Evolutionary conservation across 1,140 invertebrate genomes (phyloP).

Genomic region (Solenopsis invicta): DNA sequence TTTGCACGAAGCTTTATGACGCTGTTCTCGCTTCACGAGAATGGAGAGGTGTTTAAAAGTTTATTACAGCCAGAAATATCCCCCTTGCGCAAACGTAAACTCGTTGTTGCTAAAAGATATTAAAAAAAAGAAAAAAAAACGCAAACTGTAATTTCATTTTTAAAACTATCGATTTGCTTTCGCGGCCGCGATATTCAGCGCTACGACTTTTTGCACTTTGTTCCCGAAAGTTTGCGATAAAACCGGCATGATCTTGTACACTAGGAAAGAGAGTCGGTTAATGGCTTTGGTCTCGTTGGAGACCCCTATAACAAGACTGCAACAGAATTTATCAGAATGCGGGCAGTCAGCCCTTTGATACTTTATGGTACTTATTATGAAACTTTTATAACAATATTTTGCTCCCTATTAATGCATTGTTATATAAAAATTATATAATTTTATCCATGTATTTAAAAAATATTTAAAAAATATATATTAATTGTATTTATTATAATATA

Average conservation of each 20-base stretch:
- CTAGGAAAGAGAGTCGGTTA: neutral
- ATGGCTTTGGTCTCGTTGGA: neutral
- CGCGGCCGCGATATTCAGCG: neutral
- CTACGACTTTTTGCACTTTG: slow-evolving; percentile 1
- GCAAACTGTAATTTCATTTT: neutral
- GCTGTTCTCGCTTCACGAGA: neutral
- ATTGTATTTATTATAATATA: too few species aligned
- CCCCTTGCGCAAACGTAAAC: neutral
- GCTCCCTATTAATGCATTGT: neutral
- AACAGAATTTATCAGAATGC: slow-evolving; percentile 25
- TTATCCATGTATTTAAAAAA: too few species aligned
- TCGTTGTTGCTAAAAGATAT: neutral
- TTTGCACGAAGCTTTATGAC: neutral
- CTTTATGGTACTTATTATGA: neutral
- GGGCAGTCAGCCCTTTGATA: neutral
- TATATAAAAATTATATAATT: neutral
- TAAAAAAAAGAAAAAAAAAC: neutral
- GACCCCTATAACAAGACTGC: neutral
- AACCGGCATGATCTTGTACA: slow-evolving; percentile 20
- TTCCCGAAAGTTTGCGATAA: slow-evolving; percentile 9
- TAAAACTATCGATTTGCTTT: neutral
- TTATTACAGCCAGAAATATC: neutral
- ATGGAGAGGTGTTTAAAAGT: neutral
- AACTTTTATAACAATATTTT: neutral
- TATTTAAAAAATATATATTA: too few species aligned